Evolutionary conservation across 1,140 invertebrate species (phyloP).

Genomic region (Branchinecta lynchi): DNA sequence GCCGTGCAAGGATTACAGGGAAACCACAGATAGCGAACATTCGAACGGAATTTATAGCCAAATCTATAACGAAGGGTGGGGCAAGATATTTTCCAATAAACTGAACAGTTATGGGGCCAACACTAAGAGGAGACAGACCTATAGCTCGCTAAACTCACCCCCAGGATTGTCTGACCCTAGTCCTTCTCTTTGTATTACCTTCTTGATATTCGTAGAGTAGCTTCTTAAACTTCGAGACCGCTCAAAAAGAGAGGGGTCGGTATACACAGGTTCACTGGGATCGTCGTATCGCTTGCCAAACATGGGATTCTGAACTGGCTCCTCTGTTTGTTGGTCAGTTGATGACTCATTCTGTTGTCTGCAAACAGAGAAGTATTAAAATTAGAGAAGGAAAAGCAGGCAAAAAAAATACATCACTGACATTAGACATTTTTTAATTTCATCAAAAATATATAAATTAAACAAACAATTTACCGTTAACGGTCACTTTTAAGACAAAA

Average conservation of each 20-base stretch:
- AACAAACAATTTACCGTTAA: no score
- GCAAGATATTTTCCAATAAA: no score
- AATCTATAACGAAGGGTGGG: no score
- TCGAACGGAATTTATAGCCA: no score
- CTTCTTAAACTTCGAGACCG: constrained; percentile 47
- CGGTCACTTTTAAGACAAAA: no score
- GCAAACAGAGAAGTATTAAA: background rate
- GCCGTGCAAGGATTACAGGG: no score
- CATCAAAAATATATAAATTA: no score
- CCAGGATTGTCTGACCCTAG: background rate
- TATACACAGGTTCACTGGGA: constrained; percentile 81
- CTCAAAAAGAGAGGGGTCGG: constrained; percentile 76
- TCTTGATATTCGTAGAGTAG: constrained; percentile 25
- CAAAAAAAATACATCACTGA: no score
- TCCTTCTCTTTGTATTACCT: constrained; percentile 16
- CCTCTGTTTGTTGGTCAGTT: constrained; percentile 18
- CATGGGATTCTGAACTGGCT: constrained; percentile 13
- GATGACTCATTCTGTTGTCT: background rate
- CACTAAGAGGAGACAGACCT: background rate
- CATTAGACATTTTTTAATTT: no score
- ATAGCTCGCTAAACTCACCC: background rate
- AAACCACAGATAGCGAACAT: no score
- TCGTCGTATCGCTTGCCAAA: constrained; percentile 43
- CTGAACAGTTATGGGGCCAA: background rate
- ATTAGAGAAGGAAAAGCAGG: no score